Evolutionary conservation across 2,888 invertebrate species (phyloP), one percentile per base, ranked within the genome.

Genomic region (Nasonia oneida): DNA sequence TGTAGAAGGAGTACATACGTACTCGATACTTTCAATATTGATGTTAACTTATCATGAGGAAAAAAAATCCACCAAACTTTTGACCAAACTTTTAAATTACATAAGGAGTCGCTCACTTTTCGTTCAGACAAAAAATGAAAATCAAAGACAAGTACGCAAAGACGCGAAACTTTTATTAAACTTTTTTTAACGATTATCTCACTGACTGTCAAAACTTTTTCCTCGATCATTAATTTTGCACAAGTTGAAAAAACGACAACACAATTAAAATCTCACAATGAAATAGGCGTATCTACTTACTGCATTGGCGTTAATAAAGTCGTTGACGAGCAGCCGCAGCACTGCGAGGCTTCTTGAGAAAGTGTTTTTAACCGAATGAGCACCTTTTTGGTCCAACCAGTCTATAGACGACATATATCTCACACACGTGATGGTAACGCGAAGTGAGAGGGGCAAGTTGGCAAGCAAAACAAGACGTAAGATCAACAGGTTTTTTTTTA

Each of bases 321-420:
- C 18, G 4, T 47, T 6, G 50, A 3, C 29, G 47, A 47, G 74
- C n/a, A 29, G 74, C 2, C 64, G 29, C 29, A 18, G 14, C 29
- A 29, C 3, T n/a, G 57, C n/a, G 37, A 71, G 37, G n/a, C 81
- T 73, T 14, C 10, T 73, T 23, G 39, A n/a, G 73, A 81, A 61
- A 57, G 57, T 73, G 42, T 18, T 73, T 42, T 39, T 80, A 70
- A 12, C 73, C 39, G 18, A 73, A 73, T 73, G 73, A 57, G 23
- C 18, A 57, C 37, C 73, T 71, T 29, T 71, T 57, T 1, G 57
- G n/a, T 23, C 37, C 37, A 42, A 14, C 78, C 67, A 67, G 67
- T 67, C 33, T 33, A 14, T 15, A 67, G 6, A 33, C 57, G n/a
- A n/a, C 57, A 23, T 23, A 23, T 23, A 67, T 67, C 67, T 67